Base-by-base conservation (phyloP, 35 echinoderm and acorn worm genomes). In the Acanthaster planci region DNA sequence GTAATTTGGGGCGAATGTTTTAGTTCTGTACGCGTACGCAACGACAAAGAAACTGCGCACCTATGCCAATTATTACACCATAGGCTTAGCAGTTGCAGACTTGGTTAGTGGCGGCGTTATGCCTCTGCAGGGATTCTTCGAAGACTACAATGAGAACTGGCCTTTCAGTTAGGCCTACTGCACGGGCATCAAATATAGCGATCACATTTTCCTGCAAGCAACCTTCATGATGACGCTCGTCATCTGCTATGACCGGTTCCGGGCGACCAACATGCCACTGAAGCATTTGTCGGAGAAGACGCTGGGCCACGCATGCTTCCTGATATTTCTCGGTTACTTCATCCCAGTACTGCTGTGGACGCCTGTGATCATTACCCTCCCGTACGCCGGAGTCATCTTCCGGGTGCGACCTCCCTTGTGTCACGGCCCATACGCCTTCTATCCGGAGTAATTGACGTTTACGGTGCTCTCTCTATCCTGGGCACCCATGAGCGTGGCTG, bases 161-260 rank as follows among this genome's bases (percentile, higher is more conserved):
- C 87, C 87, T 16, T 89, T 83, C 22, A 40, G 58, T 4, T 60
- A 76, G 8, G 57, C 23, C 60, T 40, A 72, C 39, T 88, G 86
- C 27, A 53, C 67, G 19, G 37, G 52, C 38, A 52, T 64, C 86
- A 36, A n/a, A 0, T 89, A 50, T 40, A 17, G 54, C 31, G 51
- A 75, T 29, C 87, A 83, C 50, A 37, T 79, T 30, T 58, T 83
- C 59, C 15, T 79, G 12, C 87, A 89, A 55, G 52, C 36, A 1
- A 60, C 76, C 5, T 50, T 68, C 18, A 19, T 89, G 10, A 51
- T 83, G 9, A 81, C 77, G 7, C 40, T 81, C 18, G 47, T 83
- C 32, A 89, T 89, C 80, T 83, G 87, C 52, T 51, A 83, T 16
- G 87, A 89, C 39, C 57, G 87, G 12, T 89, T 57, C 64, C 40